Base-by-base conservation (phyloP, 2,797 vertebrate genomes). In the Poeciliopsis gracilis region DNA sequence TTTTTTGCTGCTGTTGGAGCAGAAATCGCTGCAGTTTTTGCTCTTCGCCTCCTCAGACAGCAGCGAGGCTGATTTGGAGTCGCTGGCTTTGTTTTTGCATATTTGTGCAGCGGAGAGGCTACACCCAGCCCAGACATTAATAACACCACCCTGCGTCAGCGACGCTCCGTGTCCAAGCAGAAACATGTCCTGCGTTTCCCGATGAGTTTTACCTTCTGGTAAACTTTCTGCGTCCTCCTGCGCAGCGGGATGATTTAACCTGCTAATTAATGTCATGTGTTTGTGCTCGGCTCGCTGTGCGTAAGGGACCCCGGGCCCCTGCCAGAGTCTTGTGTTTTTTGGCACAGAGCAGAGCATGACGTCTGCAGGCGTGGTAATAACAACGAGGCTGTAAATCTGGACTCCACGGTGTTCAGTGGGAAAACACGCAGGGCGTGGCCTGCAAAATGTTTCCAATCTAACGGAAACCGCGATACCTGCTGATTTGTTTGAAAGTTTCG, bases 361-460 rank as follows among this genome's bases (percentile, higher is more conserved):
- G 94, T 93, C 89, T 84, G 87, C 94, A 94, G 94, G 94, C 94
- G 94, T 94, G 94, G 94, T 94, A 93, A 95, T 89, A 94, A 95
- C 94, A 94, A 94, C 91, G 93, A 94, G 87, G 90, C 89, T 88
- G 93, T 94, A 88, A 90, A 89, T 89, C 92, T 10, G 92, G 92
- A 93, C 88, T 83, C 77, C 84, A 79, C 85, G 63, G 76, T 70
- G 53, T 77, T 51, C 23, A 20, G 3, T n/a, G 59, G 59, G n/a
- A 73, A 77, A 66, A 7, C 11, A 76, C 45, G 15, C 28, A 69
- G 88, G 90, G 89, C 55, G 87, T 78, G 88, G 72, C 77, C 45
- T 2, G 45, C 0, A 1, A 38, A 67, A 43, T 67, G 9, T 41
- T 5, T n/a, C 61, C 80, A 87, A 82, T 49, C 78, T 78, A 81